phyloP scores from a whole-genome alignment of 2,113 vertebrate species.

The Trematomus loennbergii region DNA sequence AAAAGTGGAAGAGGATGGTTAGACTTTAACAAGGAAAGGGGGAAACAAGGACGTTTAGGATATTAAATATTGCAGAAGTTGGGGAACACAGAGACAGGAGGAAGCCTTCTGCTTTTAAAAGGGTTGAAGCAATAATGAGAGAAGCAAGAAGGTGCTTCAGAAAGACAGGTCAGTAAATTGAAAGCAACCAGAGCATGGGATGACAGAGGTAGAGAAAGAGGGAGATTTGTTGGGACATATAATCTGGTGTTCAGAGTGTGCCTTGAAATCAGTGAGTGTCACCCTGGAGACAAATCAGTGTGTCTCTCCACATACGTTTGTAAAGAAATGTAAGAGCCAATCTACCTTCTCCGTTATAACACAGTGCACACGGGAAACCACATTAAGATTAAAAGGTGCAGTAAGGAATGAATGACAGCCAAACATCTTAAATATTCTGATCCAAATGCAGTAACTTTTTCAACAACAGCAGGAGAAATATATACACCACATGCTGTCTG shows the following conservation, averaged over 20 bases:
- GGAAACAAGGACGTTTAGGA: constrained; percentile 1
- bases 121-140: constrained; percentile 12
- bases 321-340: constrained; percentile 8
- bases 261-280: constrained; percentile 25
- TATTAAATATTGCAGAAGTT: neutral
- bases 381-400: constrained; percentile 1
- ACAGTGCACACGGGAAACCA: neutral
- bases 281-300: constrained; percentile 23
- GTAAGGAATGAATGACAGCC: neutral
- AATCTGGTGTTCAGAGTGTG: constrained; percentile 53
- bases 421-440: neutral
- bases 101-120: constrained; percentile 23
- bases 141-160: constrained; percentile 24
- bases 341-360: neutral
- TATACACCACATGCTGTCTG: neutral
- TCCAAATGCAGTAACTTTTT: neutral
- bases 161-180: constrained; percentile 37
- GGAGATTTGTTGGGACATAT: constrained; percentile 47
- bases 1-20: neutral
- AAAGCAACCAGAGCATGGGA: constrained; percentile 35
- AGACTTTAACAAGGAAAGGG: constrained; percentile 10
- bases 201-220: constrained; percentile 17
- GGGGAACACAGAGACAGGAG: constrained; percentile 6
- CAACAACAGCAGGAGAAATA: neutral
- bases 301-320: constrained; percentile 10